Evolutionary conservation across 2,888 invertebrate species (phyloP).

Genomic region (Catocala fraxini): DNA sequence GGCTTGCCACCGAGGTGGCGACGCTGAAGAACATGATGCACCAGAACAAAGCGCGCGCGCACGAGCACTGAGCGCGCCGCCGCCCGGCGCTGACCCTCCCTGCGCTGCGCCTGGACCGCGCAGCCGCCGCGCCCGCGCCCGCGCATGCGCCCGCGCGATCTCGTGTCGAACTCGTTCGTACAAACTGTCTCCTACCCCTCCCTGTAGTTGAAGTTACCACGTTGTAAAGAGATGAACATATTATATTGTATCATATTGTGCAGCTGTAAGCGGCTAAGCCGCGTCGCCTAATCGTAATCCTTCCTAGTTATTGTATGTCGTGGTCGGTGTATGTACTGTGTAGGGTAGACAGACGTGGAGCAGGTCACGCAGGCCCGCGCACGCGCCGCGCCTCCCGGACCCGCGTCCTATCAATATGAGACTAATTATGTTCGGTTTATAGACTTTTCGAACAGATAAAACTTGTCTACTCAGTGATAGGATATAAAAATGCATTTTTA

Average conservation of each 20-base stretch:
- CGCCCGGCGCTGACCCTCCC: conserved; percentile 31
- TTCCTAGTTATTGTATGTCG: conserved; percentile 82
- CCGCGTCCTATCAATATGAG: conserved; percentile 67
- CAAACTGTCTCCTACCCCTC: conserved; percentile 78
- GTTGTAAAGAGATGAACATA: conserved; percentile 79
- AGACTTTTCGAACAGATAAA: conserved; percentile 87
- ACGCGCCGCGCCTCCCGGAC: conserved; percentile 52
- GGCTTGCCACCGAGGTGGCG: conserved; percentile 96
- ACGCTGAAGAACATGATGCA: conserved; percentile 95
- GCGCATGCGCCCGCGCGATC: conserved; percentile 39
- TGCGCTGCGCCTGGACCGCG: conserved; percentile 69
- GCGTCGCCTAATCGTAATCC: conserved; percentile 79
- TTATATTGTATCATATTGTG: conserved; percentile 81
- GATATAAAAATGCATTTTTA: conserved; percentile 85
- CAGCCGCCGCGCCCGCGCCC: conserved; percentile 51
- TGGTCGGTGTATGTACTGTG: conserved; percentile 69
- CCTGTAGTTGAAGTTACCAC: conserved; percentile 84
- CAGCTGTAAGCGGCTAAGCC: conserved; percentile 83
- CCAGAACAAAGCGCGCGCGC: conserved; percentile 85
- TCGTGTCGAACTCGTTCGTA: conserved; percentile 70
- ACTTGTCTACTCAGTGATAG: conserved; percentile 86
- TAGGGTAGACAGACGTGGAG: conserved; percentile 60
- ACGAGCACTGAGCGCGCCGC: conserved; percentile 78
- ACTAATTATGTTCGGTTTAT: conserved; percentile 78
- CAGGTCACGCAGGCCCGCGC: conserved; percentile 45